Base-by-base conservation (phyloP, 1,140 invertebrate species). In the Dinothrombium tinctorium region DNA sequence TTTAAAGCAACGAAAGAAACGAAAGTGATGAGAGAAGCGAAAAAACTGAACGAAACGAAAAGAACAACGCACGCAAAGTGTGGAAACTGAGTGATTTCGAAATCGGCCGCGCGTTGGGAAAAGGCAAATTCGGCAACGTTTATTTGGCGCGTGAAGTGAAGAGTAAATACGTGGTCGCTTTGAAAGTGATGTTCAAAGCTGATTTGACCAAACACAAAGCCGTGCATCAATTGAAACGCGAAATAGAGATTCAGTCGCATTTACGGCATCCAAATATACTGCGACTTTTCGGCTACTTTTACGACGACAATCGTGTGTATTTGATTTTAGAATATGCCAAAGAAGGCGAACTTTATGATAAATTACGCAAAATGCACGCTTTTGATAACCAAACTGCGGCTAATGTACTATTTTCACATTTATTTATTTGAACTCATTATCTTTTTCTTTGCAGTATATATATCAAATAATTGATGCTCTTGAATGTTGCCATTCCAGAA, bases 181-280 rank as follows among this genome's bases (percentile, higher is more conserved):
- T 96, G 35, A 95, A 95, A 64, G 55, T 63, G 1, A 58, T 90
- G 15, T 77, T 82, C 48, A 87, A 87, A 59, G 67, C 66, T n/a
- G 79, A 89, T 59, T 61, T 90, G 23, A 59, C 69, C 4, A 71
- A 74, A 50, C 69, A 69, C 40, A 48, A 48, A 39, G 76, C 84
- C 39, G 76, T 82, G 51, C 67, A 74, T 42, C 80, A 87, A 59
- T 70, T 82, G 0, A 58, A 84, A 49, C 63, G 86, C 49, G 89
- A 95, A 67, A 87, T 94, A 53, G 87, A 94, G 65, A 95, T 95
- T 54, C 87, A 95, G 53, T 76, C 77, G 22, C 80, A 83, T 59
- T 65, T 95, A 29, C 70, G 69, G 70, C 74, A 58, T 51, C 53
- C 81, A 15, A 74, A 96, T 55, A 83, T 95, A 53, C 58, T 95